A percentile compares a stretch with the other conserved stretches of the same genome.
Conservation (phyloP, 2,888 invertebrate species). For the Oscheius sp. region DNA sequence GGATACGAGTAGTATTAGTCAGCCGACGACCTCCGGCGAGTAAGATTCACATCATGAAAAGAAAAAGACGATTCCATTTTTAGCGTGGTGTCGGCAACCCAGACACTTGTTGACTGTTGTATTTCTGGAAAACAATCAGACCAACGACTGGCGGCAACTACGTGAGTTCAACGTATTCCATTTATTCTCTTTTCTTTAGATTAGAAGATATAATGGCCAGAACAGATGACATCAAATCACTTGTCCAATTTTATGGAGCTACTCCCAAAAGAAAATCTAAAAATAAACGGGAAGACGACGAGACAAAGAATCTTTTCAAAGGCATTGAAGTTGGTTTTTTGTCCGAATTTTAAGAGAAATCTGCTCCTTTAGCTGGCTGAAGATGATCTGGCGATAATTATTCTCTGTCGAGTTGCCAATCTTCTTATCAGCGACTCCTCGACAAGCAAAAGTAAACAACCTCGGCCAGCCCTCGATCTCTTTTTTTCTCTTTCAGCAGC, state of each 20-base stretch:
- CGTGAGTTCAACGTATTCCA: not conserved
- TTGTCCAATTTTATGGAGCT: conserved; percentile 5
- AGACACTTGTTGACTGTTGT: conserved; percentile 23
- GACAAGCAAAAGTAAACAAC: conserved; percentile 20
- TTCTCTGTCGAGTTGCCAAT: conserved; percentile 23
- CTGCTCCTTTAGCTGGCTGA: not conserved
- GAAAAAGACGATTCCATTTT: not conserved
- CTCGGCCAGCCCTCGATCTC: not conserved
- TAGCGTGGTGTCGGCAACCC: conserved; percentile 5
- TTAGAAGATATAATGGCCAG: conserved; percentile 10
- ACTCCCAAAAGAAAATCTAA: conserved; percentile 4
- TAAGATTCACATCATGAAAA: not conserved
- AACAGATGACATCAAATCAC: conserved; percentile 4
- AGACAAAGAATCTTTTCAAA: conserved; percentile 14
- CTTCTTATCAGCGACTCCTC: conserved; percentile 2
- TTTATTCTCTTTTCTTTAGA: not conserved
- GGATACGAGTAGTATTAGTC: conserved; percentile 3
- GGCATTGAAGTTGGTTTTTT: conserved; percentile 5
- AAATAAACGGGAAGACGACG: conserved; percentile 8
- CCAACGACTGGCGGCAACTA: conserved; percentile 11
- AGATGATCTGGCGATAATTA: conserved; percentile 25
- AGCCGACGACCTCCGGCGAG: conserved; percentile 7
- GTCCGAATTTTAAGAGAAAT: not conserved
- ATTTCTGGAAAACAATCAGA: conserved; percentile 24
- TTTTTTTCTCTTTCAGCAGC: not conserved